Evolutionary conservation across 2,113 vertebrate genomes (phyloP).

Genomic region (Paratilapia polleni): DNA sequence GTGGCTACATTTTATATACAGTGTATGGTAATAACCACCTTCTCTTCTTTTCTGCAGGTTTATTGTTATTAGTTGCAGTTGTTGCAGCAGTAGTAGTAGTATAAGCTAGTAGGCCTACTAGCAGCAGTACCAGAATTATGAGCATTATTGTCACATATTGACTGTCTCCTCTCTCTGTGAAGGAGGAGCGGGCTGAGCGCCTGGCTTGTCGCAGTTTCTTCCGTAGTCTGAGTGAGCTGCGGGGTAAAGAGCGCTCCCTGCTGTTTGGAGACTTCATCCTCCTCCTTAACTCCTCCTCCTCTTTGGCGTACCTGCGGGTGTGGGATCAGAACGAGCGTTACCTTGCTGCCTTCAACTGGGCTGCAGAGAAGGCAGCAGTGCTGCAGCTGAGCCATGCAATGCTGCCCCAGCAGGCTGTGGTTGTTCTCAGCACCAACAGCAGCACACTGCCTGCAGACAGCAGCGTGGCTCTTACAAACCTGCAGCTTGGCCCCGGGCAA

Average conservation of each 20-base stretch:
- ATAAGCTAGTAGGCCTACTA: neutral
- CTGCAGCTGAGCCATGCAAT: neutral
- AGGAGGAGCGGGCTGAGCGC: conserved; percentile 61
- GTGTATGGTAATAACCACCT: neutral
- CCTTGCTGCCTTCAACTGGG: conserved; percentile 83
- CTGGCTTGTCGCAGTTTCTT: conserved; percentile 68
- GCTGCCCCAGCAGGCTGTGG: conserved; percentile 52
- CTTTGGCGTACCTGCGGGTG: conserved; percentile 78
- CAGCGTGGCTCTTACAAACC: conserved; percentile 41
- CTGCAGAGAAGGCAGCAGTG: fast-evolving
- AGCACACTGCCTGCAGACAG: neutral
- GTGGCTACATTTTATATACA: neutral
- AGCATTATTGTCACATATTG: neutral
- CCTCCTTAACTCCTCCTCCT: conserved; percentile 9
- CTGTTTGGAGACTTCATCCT: conserved; percentile 79
- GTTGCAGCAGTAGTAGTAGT: neutral
- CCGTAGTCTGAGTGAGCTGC: conserved; percentile 74
- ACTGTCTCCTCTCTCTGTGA: neutral
- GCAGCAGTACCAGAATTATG: neutral
- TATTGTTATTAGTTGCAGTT: neutral
- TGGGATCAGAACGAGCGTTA: conserved; percentile 90
- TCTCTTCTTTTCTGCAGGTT: neutral
- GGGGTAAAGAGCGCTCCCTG: conserved; percentile 84
- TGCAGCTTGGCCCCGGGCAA: conserved; percentile 75
- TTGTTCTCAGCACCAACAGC: conserved; percentile 78